Percentiles rank a stretch among this genome's conserved stretches.
Evolutionary conservation across 2,888 invertebrate genomes (phyloP).

Genomic region (Dromius quadrimaculatus): DNA sequence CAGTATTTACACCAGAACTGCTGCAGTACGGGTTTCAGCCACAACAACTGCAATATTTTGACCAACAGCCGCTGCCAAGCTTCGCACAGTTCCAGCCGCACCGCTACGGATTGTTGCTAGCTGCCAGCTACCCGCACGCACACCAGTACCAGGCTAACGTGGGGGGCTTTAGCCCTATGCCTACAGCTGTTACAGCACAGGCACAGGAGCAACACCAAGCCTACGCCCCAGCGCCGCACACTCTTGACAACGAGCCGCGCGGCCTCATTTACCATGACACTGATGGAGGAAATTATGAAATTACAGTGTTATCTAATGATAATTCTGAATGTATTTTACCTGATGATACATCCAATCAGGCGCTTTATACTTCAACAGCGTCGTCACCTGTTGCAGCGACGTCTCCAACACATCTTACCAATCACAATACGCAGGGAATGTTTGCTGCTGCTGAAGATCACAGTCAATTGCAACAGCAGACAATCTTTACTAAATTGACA

Average conservation of each 20-base stretch:
- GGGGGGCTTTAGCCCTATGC: slow-evolving; percentile 77
- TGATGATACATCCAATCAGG: slow-evolving; percentile 53
- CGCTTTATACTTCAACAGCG: slow-evolving; percentile 60
- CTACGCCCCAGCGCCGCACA: slow-evolving; percentile 1
- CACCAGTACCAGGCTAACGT: slow-evolving; percentile 72
- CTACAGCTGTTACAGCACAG: slow-evolving; percentile 62
- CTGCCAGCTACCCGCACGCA: slow-evolving; percentile 72
- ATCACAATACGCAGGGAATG: slow-evolving; percentile 37
- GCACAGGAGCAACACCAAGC: slow-evolving; percentile 50
- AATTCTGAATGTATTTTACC: slow-evolving; percentile 62
- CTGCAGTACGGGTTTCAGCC: slow-evolving; percentile 68
- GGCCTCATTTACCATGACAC: slow-evolving; percentile 54
- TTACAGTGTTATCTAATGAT: slow-evolving; percentile 68
- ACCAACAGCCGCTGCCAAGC: slow-evolving; percentile 72
- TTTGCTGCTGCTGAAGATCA: slow-evolving; percentile 25
- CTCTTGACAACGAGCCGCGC: slow-evolving; percentile 44
- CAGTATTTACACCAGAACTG: slow-evolving; percentile 61
- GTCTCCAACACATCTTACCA: slow-evolving; percentile 57
- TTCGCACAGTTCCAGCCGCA: slow-evolving; percentile 75
- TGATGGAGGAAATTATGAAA: slow-evolving; percentile 57
- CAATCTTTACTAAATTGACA: slow-evolving; percentile 21
- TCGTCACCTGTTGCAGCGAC: slow-evolving; percentile 60
- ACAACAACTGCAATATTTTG: slow-evolving; percentile 61
- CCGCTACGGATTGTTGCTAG: slow-evolving; percentile 66
- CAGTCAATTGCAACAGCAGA: slow-evolving; percentile 35